Conservation (phyloP, 30 jellyfish, hydroid and myxozoan species). For the Catostylus mosaicus region DNA sequence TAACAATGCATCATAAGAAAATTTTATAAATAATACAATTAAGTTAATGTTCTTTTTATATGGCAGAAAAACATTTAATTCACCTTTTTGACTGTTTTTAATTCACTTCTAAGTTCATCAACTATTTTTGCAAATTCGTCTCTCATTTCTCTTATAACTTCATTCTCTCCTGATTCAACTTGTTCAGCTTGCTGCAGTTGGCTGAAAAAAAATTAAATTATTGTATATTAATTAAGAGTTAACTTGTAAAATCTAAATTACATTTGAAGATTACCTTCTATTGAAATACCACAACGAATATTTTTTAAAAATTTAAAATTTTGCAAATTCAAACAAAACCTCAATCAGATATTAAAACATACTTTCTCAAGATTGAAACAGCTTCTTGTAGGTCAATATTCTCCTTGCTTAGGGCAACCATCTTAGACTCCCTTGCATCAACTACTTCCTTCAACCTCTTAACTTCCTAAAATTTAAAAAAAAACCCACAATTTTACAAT, state of each 20-base stretch:
- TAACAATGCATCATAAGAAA: too few relatives aligned
- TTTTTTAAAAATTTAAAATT: too few relatives aligned
- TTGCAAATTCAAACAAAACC: too few relatives aligned
- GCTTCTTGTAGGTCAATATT: constrained; percentile 78
- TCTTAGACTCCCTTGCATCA: constrained; percentile 82
- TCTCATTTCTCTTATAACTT: constrained; percentile 51
- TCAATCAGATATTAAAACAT: constrained; percentile 17
- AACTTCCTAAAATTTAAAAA: constrained; percentile 73
- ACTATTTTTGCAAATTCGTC: constrained; percentile 65
- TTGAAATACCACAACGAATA: too few relatives aligned
- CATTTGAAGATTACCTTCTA: too few relatives aligned
- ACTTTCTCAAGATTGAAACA: constrained; percentile 69
- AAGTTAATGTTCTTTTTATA: too few relatives aligned
- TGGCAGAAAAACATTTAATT: too few relatives aligned
- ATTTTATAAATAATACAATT: too few relatives aligned
- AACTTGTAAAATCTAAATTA: too few relatives aligned
- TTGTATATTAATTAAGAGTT: too few relatives aligned
- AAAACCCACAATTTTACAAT: too few relatives aligned
- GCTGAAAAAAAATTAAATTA: constrained; percentile 24
- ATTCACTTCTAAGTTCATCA: constrained; percentile 58
- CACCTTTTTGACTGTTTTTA: constrained; percentile 61
- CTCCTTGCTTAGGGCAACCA: constrained; percentile 84
- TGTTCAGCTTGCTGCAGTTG: constrained; percentile 81
- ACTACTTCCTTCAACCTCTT: constrained; percentile 53
- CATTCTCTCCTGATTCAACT: constrained; percentile 44